phyloP scores from a whole-genome alignment of 2,113 vertebrate genomes.

The Bubo blakistoni region DNA sequence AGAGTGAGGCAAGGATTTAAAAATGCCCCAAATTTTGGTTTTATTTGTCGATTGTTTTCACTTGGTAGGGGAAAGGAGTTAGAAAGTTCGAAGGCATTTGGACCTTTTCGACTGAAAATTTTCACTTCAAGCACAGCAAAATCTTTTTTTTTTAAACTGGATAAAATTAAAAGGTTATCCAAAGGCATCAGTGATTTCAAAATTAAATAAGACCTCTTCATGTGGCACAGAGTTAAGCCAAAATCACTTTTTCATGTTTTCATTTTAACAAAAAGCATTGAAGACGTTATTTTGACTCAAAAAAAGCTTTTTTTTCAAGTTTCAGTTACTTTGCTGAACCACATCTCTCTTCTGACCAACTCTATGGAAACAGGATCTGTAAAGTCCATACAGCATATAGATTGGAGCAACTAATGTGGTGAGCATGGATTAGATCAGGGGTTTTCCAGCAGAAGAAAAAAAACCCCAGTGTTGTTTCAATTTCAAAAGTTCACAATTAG shows the following conservation, averaged over 20 bases:
- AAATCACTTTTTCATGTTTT: neutral
- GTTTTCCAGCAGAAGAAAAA: neutral
- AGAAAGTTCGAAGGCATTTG: neutral
- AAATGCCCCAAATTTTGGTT: neutral
- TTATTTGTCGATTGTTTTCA: neutral
- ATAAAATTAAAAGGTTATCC: neutral
- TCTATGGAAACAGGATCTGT: neutral
- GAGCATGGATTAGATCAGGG: neutral
- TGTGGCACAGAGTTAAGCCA: neutral
- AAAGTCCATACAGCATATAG: neutral
- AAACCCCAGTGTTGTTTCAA: neutral
- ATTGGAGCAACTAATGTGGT: neutral
- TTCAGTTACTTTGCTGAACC: neutral
- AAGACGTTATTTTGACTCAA: neutral
- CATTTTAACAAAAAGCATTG: neutral
- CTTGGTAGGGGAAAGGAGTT: neutral
- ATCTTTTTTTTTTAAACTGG: neutral
- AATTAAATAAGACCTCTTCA: neutral
- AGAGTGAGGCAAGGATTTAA: neutral
- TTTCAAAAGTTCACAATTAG: neutral
- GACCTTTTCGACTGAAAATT: neutral
- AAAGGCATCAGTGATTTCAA: neutral
- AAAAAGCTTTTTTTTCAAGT: neutral
- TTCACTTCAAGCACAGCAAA: neutral
- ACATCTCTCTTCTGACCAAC: neutral